A percentile compares a stretch with the other conserved stretches of the same genome.
These are phyloP conservation scores for Abramis brama DNA, from an alignment of 2,113 vertebrate species.

Conservation along the genomic window DNA sequence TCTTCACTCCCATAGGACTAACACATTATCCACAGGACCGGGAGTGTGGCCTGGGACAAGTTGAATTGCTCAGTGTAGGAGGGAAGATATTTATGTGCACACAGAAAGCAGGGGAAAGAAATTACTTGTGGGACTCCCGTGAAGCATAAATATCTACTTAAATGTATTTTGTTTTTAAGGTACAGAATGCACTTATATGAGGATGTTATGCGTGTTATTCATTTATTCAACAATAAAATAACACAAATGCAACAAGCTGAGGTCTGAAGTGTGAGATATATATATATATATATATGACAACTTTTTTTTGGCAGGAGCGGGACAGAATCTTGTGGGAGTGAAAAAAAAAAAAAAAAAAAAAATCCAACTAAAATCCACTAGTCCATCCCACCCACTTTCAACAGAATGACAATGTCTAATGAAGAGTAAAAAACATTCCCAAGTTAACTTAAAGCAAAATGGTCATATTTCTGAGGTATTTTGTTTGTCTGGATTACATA, in stretches of 20 bases:
- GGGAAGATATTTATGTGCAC: not conserved
- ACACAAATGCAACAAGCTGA: not conserved
- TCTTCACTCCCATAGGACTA: not conserved
- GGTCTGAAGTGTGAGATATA: not conserved
- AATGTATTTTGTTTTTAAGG: not conserved
- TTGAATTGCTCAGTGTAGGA: not conserved
- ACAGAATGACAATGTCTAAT: too few relatives aligned
- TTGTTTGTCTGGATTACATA: not conserved
- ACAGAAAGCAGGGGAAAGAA: not conserved
- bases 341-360: too few relatives aligned
- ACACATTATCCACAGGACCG: not conserved
- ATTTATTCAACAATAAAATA: not conserved
- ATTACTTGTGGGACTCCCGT: not conserved
- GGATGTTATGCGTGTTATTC: not conserved
- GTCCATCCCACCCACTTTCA: too few relatives aligned
- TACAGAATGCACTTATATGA: not conserved
- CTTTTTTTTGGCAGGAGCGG: too few relatives aligned
- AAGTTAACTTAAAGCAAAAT: not conserved
- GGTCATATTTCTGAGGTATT: conserved; percentile 6
- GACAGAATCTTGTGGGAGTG: too few relatives aligned
- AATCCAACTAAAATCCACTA: too few relatives aligned
- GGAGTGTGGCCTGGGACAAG: not conserved
- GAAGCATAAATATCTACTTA: not conserved
- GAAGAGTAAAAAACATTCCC: not conserved
- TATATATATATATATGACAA: too few relatives aligned